These are phyloP conservation scores for Pteropus rufus DNA, from an alignment of 2,797 vertebrate genomes.

Conservation along the genomic window DNA sequence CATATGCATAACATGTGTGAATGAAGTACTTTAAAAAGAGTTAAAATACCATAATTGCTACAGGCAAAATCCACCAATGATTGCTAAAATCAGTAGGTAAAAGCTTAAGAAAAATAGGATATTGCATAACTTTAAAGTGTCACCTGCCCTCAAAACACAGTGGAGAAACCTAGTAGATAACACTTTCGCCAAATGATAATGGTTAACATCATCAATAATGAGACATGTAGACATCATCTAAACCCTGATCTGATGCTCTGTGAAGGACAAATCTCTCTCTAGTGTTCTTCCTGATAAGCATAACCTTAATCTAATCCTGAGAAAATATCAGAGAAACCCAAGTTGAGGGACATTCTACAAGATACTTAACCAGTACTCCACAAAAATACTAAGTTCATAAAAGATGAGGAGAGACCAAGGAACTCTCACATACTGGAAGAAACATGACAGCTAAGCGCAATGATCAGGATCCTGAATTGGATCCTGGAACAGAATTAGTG, in stretches of 20 bases:
- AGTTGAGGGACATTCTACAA: not conserved
- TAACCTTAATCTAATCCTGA: not conserved
- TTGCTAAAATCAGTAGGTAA: not conserved
- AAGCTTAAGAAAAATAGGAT: not conserved
- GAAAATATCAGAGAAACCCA: not conserved
- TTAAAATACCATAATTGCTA: not conserved
- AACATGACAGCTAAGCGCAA: not conserved
- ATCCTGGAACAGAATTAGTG: not conserved
- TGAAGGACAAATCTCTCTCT: not conserved
- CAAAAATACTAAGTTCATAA: not conserved
- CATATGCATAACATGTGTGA: not conserved
- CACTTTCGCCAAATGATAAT: not conserved
- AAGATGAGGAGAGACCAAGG: not conserved
- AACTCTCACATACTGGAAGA: not conserved
- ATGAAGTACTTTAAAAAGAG: not conserved
- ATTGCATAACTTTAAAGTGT: not conserved
- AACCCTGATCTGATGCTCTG: not conserved
- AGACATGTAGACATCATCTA: not conserved
- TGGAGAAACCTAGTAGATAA: not conserved
- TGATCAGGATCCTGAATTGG: not conserved
- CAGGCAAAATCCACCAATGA: not conserved
- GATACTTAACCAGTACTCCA: not conserved
- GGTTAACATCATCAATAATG: not conserved
- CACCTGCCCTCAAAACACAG: not conserved
- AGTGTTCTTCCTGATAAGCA: not conserved